Evolutionary conservation across 92 coral and sea anemone genomes (phyloP), one percentile per base, ranked within the genome.

Genomic region (Anthopleura xanthogrammica): DNA sequence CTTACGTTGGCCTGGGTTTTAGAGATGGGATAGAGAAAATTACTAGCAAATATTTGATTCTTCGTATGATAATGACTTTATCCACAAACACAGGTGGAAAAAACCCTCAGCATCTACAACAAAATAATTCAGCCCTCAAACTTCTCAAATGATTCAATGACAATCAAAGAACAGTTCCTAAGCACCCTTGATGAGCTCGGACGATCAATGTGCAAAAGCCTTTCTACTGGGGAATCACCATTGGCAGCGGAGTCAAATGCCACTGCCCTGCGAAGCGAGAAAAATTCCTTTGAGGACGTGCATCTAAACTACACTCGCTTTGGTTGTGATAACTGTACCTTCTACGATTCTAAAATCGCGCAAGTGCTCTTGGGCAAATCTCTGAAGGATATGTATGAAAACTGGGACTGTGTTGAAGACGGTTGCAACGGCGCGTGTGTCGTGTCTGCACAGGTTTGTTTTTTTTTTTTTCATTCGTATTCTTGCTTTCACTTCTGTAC

Each of bases 341-440:
- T 78, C 23, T 82, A 85, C 7, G 83, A 81, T 36, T 72, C 83
- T 29, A 54, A 71, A 10, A 86, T 86, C 55, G 98, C 93, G 72
- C 82, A 85, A 50, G 89, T 86, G 23, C 72, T 88, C 64, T 91
- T 95, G 68, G 98, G 98, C 12, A 68, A 81, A 54, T 54, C 91
- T 16, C 74, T 95, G 82, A 89, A 93, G 82, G 86, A 83, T 24
- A 81, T 16, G 68, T 93, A 95, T 78, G 89, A 80, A 22, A 80
- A 88, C 41, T 95, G 98, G 98, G 86, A 87, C 48, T 93, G 98
- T 60, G 82, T 58, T 36, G 90, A 88, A 41, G 92, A 95, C 48
- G 90, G 90, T 3, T 93, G 97, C 74, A 95, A 90, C 50, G 98
- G 98, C 52, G 95, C 97, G 57, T 95, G 98, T 78, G 79, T 95